phyloP scores from a whole-genome alignment of 2,113 vertebrate species.

The Erpornis zantholeuca region DNA sequence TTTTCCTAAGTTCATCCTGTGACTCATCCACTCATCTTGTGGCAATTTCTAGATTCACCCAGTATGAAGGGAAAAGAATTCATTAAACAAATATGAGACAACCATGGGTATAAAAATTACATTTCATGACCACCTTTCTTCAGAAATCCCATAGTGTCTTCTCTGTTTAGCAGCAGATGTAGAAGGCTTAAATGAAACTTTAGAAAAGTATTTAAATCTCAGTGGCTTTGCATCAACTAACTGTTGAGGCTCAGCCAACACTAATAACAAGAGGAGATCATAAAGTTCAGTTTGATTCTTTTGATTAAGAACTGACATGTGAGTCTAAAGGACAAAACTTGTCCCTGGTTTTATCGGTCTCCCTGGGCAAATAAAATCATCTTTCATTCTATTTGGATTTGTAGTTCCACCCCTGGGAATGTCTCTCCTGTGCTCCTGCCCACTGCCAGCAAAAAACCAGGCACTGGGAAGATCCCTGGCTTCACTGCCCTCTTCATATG shows the following conservation, averaged over 20 bases:
- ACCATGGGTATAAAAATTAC: neutral
- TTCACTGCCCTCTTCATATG: neutral
- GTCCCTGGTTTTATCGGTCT: neutral
- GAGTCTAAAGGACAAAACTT: neutral
- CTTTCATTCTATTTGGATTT: neutral
- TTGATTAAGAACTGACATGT: neutral
- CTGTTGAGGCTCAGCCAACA: neutral
- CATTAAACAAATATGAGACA: neutral
- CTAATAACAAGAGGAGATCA: neutral
- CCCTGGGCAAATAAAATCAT: neutral
- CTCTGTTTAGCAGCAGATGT: neutral
- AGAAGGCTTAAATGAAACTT: neutral
- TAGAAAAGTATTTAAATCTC: neutral
- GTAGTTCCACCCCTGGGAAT: neutral
- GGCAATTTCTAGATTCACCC: neutral
- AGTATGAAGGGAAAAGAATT: neutral
- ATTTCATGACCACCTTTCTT: neutral
- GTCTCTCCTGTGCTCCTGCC: neutral
- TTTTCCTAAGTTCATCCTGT: neutral
- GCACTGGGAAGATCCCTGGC: neutral
- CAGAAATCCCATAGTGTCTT: neutral
- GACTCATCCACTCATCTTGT: neutral
- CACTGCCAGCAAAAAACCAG: neutral
- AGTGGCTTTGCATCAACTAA: neutral
- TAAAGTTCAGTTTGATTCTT: neutral